A percentile compares a stretch with the other conserved stretches of the same genome.
phyloP scores from a whole-genome alignment of 2,888 invertebrate genomes.

The Eumacrocentrus americanus region DNA sequence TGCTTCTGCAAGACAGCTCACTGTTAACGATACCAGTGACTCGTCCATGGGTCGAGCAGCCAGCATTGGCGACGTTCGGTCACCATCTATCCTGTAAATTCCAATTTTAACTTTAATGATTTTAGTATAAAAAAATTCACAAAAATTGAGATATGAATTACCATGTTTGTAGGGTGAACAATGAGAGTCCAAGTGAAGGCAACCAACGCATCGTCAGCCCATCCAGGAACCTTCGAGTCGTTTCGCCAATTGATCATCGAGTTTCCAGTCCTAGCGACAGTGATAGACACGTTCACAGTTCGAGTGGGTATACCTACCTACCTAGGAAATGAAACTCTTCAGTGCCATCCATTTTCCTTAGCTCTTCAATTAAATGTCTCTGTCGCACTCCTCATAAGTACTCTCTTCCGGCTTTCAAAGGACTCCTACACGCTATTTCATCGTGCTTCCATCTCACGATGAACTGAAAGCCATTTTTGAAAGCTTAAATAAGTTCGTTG shows the following conservation, averaged over 20 bases:
- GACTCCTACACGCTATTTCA: slow-evolving; percentile 14
- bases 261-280: slow-evolving; percentile 55
- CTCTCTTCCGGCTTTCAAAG: slow-evolving; percentile 13
- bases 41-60: slow-evolving; percentile 40
- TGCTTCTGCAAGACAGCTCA: slow-evolving; percentile 21
- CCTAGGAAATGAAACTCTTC: too few relatives aligned
- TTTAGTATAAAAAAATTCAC: background rate
- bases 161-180: slow-evolving; percentile 34
- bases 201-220: slow-evolving; percentile 50
- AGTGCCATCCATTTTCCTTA: background rate
- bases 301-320: slow-evolving; percentile 52
- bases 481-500: too few relatives aligned
- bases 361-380: slow-evolving; percentile 2
- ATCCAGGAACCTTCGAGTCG: slow-evolving; percentile 46
- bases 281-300: slow-evolving; percentile 49
- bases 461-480: background rate
- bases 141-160: background rate
- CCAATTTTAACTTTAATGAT: background rate
- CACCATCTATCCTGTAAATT: slow-evolving; percentile 41
- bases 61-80: slow-evolving; percentile 48
- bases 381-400: slow-evolving; percentile 4
- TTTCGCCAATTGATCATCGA: slow-evolving; percentile 51
- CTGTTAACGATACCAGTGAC: slow-evolving; percentile 26
- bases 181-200: slow-evolving; percentile 41
- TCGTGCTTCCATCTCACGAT: background rate